phyloP scores from a whole-genome alignment of 2,888 invertebrate genomes.

The Drosophila mercatorum region DNA sequence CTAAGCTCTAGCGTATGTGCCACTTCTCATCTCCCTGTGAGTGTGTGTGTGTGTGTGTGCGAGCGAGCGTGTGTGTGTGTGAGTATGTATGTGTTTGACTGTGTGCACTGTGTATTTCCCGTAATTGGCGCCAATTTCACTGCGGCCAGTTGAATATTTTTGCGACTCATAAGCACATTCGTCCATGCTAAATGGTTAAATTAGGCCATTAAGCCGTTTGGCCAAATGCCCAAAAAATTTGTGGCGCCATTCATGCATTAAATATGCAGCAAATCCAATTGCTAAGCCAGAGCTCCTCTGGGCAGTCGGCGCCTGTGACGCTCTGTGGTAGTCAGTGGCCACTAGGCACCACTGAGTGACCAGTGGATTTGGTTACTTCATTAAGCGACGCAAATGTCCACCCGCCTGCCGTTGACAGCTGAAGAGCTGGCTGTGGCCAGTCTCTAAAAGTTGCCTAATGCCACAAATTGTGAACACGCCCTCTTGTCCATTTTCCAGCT shows the following conservation, averaged over 20 bases:
- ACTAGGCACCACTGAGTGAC: slow-evolving; percentile 41
- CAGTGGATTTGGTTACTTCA: slow-evolving; percentile 76
- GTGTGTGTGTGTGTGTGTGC: slow-evolving; percentile 4
- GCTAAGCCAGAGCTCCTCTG: slow-evolving; percentile 54
- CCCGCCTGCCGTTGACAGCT: slow-evolving; percentile 66
- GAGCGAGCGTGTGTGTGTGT: background rate
- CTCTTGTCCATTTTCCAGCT: slow-evolving; percentile 39
- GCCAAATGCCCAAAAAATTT: slow-evolving; percentile 63
- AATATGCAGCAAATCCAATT: slow-evolving; percentile 77
- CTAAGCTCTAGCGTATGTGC: slow-evolving; percentile 36
- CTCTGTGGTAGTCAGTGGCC: slow-evolving; percentile 15
- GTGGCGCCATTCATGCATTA: slow-evolving; percentile 73
- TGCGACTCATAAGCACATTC: slow-evolving; percentile 32
- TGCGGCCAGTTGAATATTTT: slow-evolving; percentile 34
- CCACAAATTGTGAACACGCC: slow-evolving; percentile 59
- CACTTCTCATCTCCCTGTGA: slow-evolving; percentile 2
- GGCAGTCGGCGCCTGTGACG: background rate
- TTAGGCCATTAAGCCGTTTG: slow-evolving; percentile 65
- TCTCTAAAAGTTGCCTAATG: slow-evolving; percentile 69
- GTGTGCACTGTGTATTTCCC: slow-evolving; percentile 22
- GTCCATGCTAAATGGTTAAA: slow-evolving; percentile 66
- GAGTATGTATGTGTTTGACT: slow-evolving; percentile 10
- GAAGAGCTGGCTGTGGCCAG: slow-evolving; percentile 39
- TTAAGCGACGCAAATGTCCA: slow-evolving; percentile 49
- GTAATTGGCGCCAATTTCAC: slow-evolving; percentile 51